Evolutionary conservation across 2,888 invertebrate genomes (phyloP).

Genomic region (Pachliopta kotzebuea): DNA sequence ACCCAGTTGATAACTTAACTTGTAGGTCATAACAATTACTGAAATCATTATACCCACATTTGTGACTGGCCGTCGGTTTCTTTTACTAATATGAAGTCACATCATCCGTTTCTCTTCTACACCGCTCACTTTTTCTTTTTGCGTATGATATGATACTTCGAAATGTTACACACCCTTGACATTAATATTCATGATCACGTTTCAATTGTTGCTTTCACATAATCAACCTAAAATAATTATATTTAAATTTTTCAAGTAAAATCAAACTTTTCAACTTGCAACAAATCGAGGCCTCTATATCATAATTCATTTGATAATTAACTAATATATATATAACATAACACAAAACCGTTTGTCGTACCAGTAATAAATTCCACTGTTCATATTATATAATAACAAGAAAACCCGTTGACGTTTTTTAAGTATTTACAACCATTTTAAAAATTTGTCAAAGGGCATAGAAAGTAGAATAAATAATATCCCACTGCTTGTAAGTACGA

Average conservation of each 20-base stretch:
- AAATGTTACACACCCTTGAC: conserved; percentile 18
- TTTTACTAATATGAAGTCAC: conserved; percentile 1
- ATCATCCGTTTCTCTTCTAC: conserved; percentile 6
- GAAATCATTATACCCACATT: conserved; percentile 67
- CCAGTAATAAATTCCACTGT: no score
- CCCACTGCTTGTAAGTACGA: no score
- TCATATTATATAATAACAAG: no score
- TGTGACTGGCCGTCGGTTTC: conserved; percentile 71
- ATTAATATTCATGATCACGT: conserved; percentile 14
- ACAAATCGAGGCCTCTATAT: no score
- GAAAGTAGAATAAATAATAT: no score
- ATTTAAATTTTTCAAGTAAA: not conserved
- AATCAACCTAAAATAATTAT: conserved; percentile 1
- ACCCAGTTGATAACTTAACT: conserved; percentile 53
- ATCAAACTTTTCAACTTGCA: not conserved
- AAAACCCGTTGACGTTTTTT: no score
- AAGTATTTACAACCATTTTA: no score
- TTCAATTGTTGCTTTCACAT: conserved; percentile 14
- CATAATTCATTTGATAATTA: no score
- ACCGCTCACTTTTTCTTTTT: conserved; percentile 5
- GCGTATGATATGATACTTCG: conserved; percentile 1
- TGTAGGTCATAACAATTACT: conserved; percentile 67
- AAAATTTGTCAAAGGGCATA: no score
- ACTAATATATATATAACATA: no score
- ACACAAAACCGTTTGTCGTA: no score